phyloP scores from a whole-genome alignment of 2,797 vertebrate species.

The Borostomias antarcticus region DNA sequence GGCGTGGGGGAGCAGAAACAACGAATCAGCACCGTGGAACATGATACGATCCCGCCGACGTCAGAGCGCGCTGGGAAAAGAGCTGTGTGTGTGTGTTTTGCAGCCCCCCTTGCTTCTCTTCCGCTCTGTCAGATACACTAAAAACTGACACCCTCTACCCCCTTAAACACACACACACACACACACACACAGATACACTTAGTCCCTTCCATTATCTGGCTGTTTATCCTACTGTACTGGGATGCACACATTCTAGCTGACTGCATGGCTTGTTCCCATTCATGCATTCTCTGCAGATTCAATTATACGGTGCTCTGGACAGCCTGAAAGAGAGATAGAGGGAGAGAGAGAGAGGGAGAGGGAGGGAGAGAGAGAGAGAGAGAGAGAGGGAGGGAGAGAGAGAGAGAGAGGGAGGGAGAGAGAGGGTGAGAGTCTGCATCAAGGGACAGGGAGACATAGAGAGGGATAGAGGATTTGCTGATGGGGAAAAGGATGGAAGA shows the following conservation, averaged over 20 bases:
- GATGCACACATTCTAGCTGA: constrained; percentile 71
- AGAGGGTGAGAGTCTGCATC: not conserved
- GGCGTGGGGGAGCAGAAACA: not conserved
- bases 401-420: not conserved
- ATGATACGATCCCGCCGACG: constrained; percentile 32
- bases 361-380: constrained; percentile 35
- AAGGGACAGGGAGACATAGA: not conserved
- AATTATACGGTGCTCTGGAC: constrained; percentile 78
- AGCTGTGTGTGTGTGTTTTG: constrained; percentile 39
- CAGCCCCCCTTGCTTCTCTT: constrained; percentile 37
- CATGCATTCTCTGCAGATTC: constrained; percentile 72
- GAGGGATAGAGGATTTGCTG: not conserved
- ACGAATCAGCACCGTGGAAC: constrained; percentile 23
- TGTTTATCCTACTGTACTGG: constrained; percentile 70
- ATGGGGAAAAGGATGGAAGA: not conserved
- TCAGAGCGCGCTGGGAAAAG: constrained; percentile 50
- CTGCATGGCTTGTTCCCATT: constrained; percentile 78
- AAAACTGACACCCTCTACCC: constrained; percentile 53
- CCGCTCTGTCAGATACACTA: constrained; percentile 58
- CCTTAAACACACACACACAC: constrained; percentile 3
- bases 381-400: constrained; percentile 15
- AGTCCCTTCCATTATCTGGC: constrained; percentile 50
- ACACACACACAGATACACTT: too few species aligned
- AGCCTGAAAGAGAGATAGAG: constrained; percentile 58
- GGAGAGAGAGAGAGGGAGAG: constrained; percentile 25